Base-by-base conservation (phyloP, 2,797 vertebrate species). In the Loris lydekkerianus region DNA sequence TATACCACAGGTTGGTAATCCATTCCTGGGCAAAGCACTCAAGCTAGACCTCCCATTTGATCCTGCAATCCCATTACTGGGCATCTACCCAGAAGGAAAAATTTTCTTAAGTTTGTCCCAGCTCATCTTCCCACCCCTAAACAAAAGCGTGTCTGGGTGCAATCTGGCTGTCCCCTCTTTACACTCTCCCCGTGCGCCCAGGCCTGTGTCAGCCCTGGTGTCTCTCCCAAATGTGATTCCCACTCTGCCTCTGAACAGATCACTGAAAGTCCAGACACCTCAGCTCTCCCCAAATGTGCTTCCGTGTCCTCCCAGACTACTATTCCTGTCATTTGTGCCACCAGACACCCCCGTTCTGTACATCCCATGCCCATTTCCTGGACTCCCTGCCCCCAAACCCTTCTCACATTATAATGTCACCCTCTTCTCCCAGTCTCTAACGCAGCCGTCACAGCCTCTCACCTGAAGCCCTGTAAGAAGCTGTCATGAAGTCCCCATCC, bases 401-500 rank as follows among this genome's bases (percentile, higher is more conserved):
- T 58, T 11, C 63, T 63, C 56, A 5, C 4, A 11, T 25, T 27
- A 6, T 34, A 27, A 17, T 31, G 53, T 21, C 21, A 10, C 18
- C 34, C 13, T 0, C 34, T 20, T 29, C n/a, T 1, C 65, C 15
- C 7, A 7, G 9, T 46, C 43, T 46, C 37, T 34, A 15, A 13
- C 15, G 40, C 60, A 43, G 31, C n/a, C 31, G 72, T 60, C 37
- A 13, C 1, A 2, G 56, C 14, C 34, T 65, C 67, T 60, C 29
- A 37, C 56, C 5, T n/a, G 29, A 15, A 37, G 15, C 49, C 63
- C 17, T 7, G 10, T 29, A 53, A 46, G 43, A 40, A 46, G 18
- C 15, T 5, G 5, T 31, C 60, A 5, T 0, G 4, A 9, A 29
- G n/a, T 20, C 56, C 23, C 18, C 8, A 5, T 0, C 7, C 73